Conservation (phyloP, 2,888 invertebrate genomes). For the Pterostichus niger region DNA sequence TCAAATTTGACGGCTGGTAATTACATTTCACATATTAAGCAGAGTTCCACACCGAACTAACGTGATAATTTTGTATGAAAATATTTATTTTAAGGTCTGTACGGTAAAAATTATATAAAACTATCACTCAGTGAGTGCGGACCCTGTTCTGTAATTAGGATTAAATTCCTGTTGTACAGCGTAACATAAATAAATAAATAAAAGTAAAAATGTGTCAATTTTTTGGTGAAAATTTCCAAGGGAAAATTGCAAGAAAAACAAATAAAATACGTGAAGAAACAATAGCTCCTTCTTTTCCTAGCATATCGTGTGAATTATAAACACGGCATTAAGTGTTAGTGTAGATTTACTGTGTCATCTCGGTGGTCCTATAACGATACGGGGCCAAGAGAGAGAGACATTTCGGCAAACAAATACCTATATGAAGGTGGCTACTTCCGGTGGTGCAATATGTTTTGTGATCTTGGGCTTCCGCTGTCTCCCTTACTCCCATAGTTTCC, state of each 20-base stretch:
- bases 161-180: too few species aligned
- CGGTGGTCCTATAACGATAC: background rate
- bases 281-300: slow-evolving; percentile 12
- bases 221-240: background rate
- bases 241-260: slow-evolving; percentile 30
- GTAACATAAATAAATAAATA: too few species aligned
- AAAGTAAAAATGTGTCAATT: too few species aligned
- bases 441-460: slow-evolving; percentile 55
- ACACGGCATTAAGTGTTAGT: slow-evolving; percentile 12
- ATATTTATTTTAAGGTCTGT: too few species aligned
- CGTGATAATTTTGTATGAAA: too few species aligned
- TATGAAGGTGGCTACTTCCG: slow-evolving; percentile 60
- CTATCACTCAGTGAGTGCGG: too few species aligned
- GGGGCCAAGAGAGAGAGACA: slow-evolving; percentile 17
- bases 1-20: too few species aligned
- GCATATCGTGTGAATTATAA: slow-evolving; percentile 47
- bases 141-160: too few species aligned
- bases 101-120: too few species aligned
- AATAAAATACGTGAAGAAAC: slow-evolving; percentile 27
- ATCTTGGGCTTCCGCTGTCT: slow-evolving; percentile 49
- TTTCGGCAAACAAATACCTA: slow-evolving; percentile 62
- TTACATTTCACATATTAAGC: too few species aligned
- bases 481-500: slow-evolving; percentile 10
- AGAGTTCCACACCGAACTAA: too few species aligned
- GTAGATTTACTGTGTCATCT: slow-evolving; percentile 50